Conservation (phyloP, 1,140 invertebrate species). For the Lepidurus couesii region DNA sequence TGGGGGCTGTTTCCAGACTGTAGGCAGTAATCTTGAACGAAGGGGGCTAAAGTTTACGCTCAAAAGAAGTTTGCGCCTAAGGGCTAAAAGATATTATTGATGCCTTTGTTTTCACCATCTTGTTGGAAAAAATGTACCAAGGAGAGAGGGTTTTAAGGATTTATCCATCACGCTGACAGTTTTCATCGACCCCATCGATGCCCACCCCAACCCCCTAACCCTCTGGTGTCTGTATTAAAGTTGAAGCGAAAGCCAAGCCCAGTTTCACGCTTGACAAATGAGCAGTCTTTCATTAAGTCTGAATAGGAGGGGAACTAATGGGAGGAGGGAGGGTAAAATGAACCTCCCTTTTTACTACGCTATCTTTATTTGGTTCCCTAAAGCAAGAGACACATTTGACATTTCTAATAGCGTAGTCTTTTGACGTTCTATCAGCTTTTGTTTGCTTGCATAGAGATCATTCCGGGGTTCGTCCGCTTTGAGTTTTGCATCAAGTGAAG, state of each 20-base stretch:
- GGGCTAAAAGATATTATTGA: background rate
- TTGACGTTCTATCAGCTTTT: background rate
- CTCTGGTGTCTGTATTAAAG: background rate
- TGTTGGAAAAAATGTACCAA: background rate
- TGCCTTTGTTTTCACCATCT: background rate
- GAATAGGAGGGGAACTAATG: background rate
- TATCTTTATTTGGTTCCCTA: background rate
- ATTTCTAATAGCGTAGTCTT: background rate
- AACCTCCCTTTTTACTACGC: background rate
- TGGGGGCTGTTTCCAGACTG: background rate
- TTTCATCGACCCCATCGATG: background rate
- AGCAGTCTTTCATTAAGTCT: background rate
- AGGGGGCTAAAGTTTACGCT: background rate
- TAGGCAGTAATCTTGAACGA: background rate
- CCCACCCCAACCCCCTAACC: conserved; percentile 10
- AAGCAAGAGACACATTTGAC: background rate
- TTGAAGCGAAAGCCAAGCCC: background rate
- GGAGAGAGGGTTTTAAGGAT: conserved; percentile 1
- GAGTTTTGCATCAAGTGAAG: background rate
- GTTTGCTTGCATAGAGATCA: background rate
- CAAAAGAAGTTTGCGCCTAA: background rate
- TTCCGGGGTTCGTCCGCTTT: background rate
- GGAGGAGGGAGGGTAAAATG: background rate
- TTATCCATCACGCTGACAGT: conserved; percentile 17
- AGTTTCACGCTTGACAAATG: conserved; percentile 17